Conservation (phyloP, 2,113 vertebrate genomes). For the Pica pica region DNA sequence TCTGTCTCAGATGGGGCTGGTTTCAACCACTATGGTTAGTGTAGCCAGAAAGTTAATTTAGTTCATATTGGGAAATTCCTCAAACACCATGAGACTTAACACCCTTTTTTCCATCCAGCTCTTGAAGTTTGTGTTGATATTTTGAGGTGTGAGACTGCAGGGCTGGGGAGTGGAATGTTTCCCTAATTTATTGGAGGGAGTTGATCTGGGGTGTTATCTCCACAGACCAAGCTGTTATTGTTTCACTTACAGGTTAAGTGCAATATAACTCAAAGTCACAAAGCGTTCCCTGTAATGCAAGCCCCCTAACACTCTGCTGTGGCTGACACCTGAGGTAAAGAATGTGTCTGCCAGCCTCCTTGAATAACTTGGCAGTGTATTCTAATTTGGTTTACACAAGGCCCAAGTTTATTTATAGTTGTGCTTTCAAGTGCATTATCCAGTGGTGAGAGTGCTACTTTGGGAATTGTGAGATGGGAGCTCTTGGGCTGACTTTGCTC, state of each 20-base stretch:
- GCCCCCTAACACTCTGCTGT: not conserved
- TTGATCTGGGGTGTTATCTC: slow-evolving; percentile 48
- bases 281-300: slow-evolving; percentile 7
- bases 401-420: not conserved
- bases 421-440: not conserved
- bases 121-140: slow-evolving; percentile 68
- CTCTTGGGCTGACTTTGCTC: not conserved
- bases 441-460: not conserved
- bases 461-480: not conserved
- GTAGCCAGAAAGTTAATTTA: slow-evolving; percentile 74
- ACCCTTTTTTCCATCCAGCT: slow-evolving; percentile 72
- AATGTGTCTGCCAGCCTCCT: slow-evolving; percentile 4
- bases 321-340: slow-evolving; percentile 46
- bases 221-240: slow-evolving; percentile 38
- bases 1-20: slow-evolving; percentile 64
- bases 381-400: slow-evolving; percentile 6
- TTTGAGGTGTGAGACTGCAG: slow-evolving; percentile 71
- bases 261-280: slow-evolving; percentile 30
- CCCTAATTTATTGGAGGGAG: slow-evolving; percentile 68
- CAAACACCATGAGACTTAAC: slow-evolving; percentile 77
- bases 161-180: slow-evolving; percentile 57
- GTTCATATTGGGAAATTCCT: slow-evolving; percentile 80
- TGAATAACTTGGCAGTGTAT: slow-evolving; percentile 21
- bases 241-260: slow-evolving; percentile 36
- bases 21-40: slow-evolving; percentile 54